Base-by-base conservation (phyloP, 2,797 vertebrate species). In the Anas georgica region DNA sequence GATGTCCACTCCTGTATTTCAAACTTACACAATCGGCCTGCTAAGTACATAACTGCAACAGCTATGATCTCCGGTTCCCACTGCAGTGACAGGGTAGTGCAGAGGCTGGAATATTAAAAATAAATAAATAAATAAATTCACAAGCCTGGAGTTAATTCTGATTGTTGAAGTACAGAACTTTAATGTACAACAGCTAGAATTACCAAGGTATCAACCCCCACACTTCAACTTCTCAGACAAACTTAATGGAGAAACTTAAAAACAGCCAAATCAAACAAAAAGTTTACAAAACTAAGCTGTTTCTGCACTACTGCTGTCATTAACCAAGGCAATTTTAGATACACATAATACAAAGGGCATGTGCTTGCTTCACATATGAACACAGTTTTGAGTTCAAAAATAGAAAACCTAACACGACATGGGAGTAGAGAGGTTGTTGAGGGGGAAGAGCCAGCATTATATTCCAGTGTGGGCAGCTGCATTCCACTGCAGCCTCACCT, bases 31-130 rank as follows among this genome's bases (percentile, higher is more conserved):
- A 99, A 97, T 23, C 99, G 98, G 17, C 99, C 99, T 1, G 99
- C 99, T 62, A 99, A 97, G 89, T 99, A 99, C 99, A 99, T 99
- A 84, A 99, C 99, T 1, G 99, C 99, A 43, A 99, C 99, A 0
- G 99, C 99, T 41, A 99, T 99, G 91, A 99, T 99, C 97, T 99
- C 99, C 5, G 99, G 99, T 78, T 99, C 99, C 99, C 99, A 99
- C 94, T 99, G 99, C 79, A 99, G 98, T 3, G 99, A 99, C 95
- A 99, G 95, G 58, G 99, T 99, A 88, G 99, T 99, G 98, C 99
- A 99, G 81, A 99, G 97, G 95, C 99, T 99, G 96, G 33, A 87
- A 82, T 15, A 63, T 60, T 17, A 86, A 88, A 91, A 72, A 86
- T 35, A 93, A 37, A 3, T 11, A 60, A 67, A 1, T 10, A 89